These are phyloP conservation scores for Cantharis flavilabris DNA, from an alignment of 2,888 invertebrate species.

Conservation along the genomic window DNA sequence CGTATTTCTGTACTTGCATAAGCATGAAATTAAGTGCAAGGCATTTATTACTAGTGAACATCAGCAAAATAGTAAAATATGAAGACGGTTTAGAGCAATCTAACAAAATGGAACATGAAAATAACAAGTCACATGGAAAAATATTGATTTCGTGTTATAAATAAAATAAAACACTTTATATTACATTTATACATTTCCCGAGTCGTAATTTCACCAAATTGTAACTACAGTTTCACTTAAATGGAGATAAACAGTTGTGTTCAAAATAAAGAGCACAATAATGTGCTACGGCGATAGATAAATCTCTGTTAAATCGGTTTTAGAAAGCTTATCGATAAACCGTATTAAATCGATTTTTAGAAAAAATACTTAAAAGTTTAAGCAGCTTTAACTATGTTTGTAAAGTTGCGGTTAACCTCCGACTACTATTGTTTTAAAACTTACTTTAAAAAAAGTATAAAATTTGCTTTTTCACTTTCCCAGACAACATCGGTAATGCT, in stretches of 20 bases:
- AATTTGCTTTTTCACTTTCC: background rate
- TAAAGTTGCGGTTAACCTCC: background rate
- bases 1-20: background rate
- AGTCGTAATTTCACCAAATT: background rate
- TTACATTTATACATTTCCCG: background rate
- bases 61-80: background rate
- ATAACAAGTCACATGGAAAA: background rate
- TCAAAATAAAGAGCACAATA: background rate
- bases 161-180: background rate
- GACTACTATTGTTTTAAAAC: background rate
- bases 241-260: background rate
- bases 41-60: background rate
- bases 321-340: slow-evolving; percentile 1
- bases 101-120: background rate
- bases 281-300: background rate
- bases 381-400: background rate
- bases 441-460: background rate
- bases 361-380: background rate
- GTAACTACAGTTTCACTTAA: background rate
- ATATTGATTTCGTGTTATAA: background rate
- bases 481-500: background rate
- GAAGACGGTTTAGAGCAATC: background rate
- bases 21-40: slow-evolving; percentile 1
- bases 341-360: background rate
- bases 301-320: background rate